phyloP scores from a whole-genome alignment of 1,140 invertebrate genomes.

The Formica exsecta region DNA sequence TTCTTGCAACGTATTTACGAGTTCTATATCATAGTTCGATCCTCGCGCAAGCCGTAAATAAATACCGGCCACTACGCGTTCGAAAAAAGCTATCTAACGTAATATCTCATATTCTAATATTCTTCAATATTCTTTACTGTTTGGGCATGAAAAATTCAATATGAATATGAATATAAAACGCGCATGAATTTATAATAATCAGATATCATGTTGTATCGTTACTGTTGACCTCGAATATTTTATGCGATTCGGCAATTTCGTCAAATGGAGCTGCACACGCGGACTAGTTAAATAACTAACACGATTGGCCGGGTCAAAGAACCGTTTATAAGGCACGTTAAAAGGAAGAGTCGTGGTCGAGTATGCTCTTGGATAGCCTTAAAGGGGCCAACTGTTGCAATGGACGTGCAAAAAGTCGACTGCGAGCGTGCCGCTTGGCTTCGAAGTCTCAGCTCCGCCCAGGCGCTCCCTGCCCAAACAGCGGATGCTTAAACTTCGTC shows the following conservation, averaged over 20 bases:
- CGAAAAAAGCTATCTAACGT: background rate
- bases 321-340: constrained; percentile 78
- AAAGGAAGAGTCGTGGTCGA: constrained; percentile 71
- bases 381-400: constrained; percentile 84
- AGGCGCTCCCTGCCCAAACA: constrained; percentile 64
- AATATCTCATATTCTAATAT: background rate
- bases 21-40: constrained; percentile 64
- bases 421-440: constrained; percentile 68
- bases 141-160: background rate
- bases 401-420: constrained; percentile 78
- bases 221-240: constrained; percentile 10
- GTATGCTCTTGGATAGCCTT: constrained; percentile 76
- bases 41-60: background rate
- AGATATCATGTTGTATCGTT: background rate
- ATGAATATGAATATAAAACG: background rate
- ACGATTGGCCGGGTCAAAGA: constrained; percentile 50
- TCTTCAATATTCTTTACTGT: background rate
- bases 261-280: background rate
- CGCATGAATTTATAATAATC: background rate
- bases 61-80: background rate
- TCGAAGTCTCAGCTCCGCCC: constrained; percentile 68
- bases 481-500: constrained; percentile 73
- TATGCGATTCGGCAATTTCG: background rate
- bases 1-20: constrained; percentile 66
- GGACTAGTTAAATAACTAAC: constrained; percentile 3